Conservation (phyloP, 53 echinoderm and acorn worm species). For the Actinopyga echinites region DNA sequence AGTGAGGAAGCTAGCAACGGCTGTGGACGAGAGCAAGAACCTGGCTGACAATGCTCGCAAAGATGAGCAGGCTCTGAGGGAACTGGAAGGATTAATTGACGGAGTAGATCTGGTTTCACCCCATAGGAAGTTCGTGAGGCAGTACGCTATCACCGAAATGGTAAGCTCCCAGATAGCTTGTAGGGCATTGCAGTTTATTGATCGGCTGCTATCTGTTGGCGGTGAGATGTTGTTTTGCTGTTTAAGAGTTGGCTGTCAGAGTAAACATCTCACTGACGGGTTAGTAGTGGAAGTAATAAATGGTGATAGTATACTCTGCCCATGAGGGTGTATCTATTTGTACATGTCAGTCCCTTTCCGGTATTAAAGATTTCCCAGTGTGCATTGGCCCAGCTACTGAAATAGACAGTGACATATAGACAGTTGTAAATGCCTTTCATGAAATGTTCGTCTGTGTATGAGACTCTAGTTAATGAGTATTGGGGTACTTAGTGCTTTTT, state of each 20-base stretch:
- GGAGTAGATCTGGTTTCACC: conserved; percentile 89
- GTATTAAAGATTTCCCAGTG: too few relatives aligned
- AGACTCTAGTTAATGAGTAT: too few relatives aligned
- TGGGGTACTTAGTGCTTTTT: too few relatives aligned
- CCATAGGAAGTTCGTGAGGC: conserved; percentile 82
- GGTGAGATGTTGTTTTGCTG: conserved; percentile 2
- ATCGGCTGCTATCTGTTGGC: conserved; percentile 19
- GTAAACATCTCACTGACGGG: background rate
- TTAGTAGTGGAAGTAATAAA: too few relatives aligned
- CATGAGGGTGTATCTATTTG: too few relatives aligned
- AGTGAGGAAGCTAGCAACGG: conserved; percentile 84
- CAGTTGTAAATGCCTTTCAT: too few relatives aligned
- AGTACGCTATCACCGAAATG: conserved; percentile 92
- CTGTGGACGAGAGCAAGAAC: conserved; percentile 97
- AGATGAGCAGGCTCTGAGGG: conserved; percentile 81
- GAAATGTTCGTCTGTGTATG: too few relatives aligned
- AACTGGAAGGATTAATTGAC: conserved; percentile 90
- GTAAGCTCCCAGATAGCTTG: conserved; percentile 52
- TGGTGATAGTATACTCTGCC: too few relatives aligned
- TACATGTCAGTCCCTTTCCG: too few relatives aligned
- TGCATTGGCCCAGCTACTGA: too few relatives aligned
- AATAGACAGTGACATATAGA: too few relatives aligned
- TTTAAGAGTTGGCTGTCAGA: conserved; percentile 2
- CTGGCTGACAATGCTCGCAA: conserved; percentile 78
- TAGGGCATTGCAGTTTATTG: conserved; percentile 33